Evolutionary conservation across 2,888 invertebrate species (phyloP), one percentile per base, ranked within the genome.

Genomic region (Cheilosia grossa): DNA sequence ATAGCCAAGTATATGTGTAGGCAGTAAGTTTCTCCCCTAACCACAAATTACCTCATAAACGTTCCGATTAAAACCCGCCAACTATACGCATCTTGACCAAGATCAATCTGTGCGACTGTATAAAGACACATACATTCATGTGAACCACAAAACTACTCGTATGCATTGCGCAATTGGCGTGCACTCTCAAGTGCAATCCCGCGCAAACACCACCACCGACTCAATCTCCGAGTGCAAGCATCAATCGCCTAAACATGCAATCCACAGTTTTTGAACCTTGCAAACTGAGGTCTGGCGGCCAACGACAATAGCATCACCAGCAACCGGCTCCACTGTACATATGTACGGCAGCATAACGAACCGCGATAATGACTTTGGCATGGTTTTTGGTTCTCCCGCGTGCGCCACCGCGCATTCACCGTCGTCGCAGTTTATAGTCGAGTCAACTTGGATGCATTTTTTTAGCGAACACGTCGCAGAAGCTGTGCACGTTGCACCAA

Each of bases 321-420:
- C 59, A 85, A 85, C 85, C 85, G 81, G 85, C 81, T 81, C 44
- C 30, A 58, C 33, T 19, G 37, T 53, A 24, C n/a, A 59, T 67
- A 24, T 73, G 49, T 70, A 64, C 64, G 30, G 13, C 42, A 54
- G 53, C 67, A 74, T 37, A 83, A 63, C 82, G 42, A 85, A 75
- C 49, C 85, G 81, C 85, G 81, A 86, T 86, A 86, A 86, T 77
- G 85, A 81, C 85, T 81, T 86, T 86, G 81, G 85, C 81, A 81
- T 77, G 85, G 49, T 54, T 86, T 37, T 77, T 56, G 77, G 75
- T 59, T 53, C 63, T 67, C 53, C 54, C 78, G 54, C 44, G 27
- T 79, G 33, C 42, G 54, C 42, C 42, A 19, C 40, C 58, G 47
- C 58, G 47, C 64, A 66, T 17, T 44, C 73, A 67, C 51, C 49